Base-by-base conservation (phyloP, 2,888 invertebrate genomes). In the Drosophila pegasa region DNA sequence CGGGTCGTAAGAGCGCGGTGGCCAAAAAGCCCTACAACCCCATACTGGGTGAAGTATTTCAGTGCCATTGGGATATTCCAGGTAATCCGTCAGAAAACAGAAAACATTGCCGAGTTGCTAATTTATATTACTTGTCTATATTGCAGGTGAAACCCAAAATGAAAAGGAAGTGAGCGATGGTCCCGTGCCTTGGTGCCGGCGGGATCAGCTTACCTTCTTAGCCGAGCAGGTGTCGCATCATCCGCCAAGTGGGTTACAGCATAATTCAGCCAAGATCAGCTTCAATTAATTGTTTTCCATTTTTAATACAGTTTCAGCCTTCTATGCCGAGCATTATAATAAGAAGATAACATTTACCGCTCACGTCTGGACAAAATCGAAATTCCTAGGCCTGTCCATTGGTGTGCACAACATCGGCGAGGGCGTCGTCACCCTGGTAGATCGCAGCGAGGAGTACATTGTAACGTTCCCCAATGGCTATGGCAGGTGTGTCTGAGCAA, bases 1-100 rank as follows among this genome's bases (percentile, higher is more conserved):
- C 99, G 3, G 99, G 99, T 0, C 95, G 99, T 74, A 98, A 98
- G 92, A 98, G 98, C 73, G 95, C 97, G 40, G 98, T 99, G 22
- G 99, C 99, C 73, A 99, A 99, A 93, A 99, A 99, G 91, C 99
- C 99, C 0, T 99, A 99, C 93, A 99, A 99, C 93, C 99, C 99
- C 4, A 97, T 99, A 80, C 93, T 99, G 84, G 99, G 99, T 2
- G 99, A 99, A 93, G 95, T 98, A 66, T 99, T 99, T 93, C 95
- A 96, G 66, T 98, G 97, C 90, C 94, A 96, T 91, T 97, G 97
- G 97, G 95, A 97, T 87, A 92, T 97, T 71, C 93, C 93, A n/a
- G 92, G 93, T 92, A 63, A 55, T 64, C 57, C 20, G 10, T 12
- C n/a, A 0, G 7, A n/a, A 8, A 5, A 0, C 16, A 12, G 2